Evolutionary conservation across 53 echinoderm and acorn worm genomes (phyloP).

Genomic region (Echinarachnius parma): DNA sequence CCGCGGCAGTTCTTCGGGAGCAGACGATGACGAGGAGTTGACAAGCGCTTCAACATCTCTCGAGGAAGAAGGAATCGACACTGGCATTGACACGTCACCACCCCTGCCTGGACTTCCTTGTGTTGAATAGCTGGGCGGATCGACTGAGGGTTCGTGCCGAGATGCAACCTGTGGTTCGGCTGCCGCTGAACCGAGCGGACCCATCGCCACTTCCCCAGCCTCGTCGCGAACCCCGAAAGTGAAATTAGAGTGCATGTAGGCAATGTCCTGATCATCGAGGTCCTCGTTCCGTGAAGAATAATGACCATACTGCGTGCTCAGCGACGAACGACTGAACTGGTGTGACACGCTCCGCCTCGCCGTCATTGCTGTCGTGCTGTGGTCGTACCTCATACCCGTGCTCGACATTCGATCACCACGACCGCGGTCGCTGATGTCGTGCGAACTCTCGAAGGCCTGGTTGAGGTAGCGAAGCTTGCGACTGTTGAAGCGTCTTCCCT

Average conservation of each 20-base stretch:
- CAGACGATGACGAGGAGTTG: background rate
- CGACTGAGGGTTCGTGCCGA: too few species aligned
- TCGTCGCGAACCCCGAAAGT: constrained; percentile 28
- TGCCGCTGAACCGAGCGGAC: background rate
- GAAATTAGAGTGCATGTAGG: constrained; percentile 37
- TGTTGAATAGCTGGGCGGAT: constrained; percentile 7
- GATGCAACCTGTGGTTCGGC: too few species aligned
- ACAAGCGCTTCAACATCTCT: background rate
- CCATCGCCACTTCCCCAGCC: constrained; percentile 20
- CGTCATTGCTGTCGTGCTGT: constrained; percentile 8
- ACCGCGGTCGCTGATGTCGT: too few species aligned
- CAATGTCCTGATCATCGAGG: constrained; percentile 7
- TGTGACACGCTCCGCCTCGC: constrained; percentile 24
- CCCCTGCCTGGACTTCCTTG: constrained; percentile 35
- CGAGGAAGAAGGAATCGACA: too few species aligned
- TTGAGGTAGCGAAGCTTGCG: constrained; percentile 62
- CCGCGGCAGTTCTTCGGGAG: background rate
- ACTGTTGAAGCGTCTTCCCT: background rate
- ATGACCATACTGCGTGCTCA: constrained; percentile 42
- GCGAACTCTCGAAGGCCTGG: constrained; percentile 60
- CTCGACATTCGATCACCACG: constrained; percentile 1
- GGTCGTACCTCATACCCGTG: constrained; percentile 5
- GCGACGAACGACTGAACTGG: constrained; percentile 44
- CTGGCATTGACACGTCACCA: background rate
- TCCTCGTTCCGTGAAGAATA: background rate